Percentiles rank a stretch among this genome's conserved stretches.
Evolutionary conservation across 2,888 invertebrate species (phyloP).

Genomic region (Apomyelois bistriatella): DNA sequence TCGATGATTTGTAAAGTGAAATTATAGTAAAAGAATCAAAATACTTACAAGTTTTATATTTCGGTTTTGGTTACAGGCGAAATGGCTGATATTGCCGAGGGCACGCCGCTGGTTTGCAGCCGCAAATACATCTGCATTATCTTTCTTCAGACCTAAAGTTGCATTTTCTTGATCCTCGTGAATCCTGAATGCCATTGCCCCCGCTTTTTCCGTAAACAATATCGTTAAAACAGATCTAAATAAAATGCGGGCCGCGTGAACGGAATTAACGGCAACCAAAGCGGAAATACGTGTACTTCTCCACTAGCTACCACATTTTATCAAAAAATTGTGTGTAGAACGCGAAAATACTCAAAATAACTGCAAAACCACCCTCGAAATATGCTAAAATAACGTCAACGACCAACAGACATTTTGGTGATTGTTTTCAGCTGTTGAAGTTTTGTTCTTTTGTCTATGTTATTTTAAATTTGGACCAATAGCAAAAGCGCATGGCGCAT

Average conservation of each 20-base stretch:
- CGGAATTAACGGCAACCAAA: slow-evolving; percentile 42
- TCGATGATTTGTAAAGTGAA: background rate
- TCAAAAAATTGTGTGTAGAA: slow-evolving; percentile 45
- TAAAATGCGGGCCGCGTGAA: slow-evolving; percentile 37
- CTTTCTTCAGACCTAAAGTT: slow-evolving; percentile 73
- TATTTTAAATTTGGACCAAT: slow-evolving; percentile 67
- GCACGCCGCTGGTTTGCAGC: slow-evolving; percentile 81
- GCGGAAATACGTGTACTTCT: slow-evolving; percentile 35
- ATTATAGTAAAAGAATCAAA: background rate
- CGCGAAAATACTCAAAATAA: slow-evolving; percentile 33
- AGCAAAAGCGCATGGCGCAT: slow-evolving; percentile 1
- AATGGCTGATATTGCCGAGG: slow-evolving; percentile 82
- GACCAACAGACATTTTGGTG: slow-evolving; percentile 70
- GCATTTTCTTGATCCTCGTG: slow-evolving; percentile 89
- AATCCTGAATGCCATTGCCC: slow-evolving; percentile 87
- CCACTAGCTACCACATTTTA: slow-evolving; percentile 50
- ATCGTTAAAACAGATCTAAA: slow-evolving; percentile 41
- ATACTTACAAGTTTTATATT: slow-evolving; percentile 76
- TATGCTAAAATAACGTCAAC: slow-evolving; percentile 59
- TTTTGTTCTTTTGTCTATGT: slow-evolving; percentile 60
- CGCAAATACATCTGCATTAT: slow-evolving; percentile 67
- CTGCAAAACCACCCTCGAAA: slow-evolving; percentile 62
- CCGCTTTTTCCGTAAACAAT: slow-evolving; percentile 62
- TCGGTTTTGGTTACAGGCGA: slow-evolving; percentile 76
- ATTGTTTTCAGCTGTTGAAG: slow-evolving; percentile 68